Base-by-base conservation (phyloP, 2,797 vertebrate species). In the Hoplostethus atlanticus region DNA sequence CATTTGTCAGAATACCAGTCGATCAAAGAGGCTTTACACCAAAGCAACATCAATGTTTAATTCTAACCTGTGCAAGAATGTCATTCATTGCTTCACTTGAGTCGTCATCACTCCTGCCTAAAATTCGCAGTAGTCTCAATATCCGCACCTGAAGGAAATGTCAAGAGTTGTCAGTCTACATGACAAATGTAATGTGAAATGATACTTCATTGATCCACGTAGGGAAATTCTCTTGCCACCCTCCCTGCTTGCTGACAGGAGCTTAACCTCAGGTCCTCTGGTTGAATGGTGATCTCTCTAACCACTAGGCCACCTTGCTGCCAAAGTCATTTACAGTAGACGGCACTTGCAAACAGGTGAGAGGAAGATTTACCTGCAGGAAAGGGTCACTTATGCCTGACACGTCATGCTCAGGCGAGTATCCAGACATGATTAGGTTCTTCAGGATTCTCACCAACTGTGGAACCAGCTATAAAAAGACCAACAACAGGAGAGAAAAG, bases 51-150 rank as follows among this genome's bases (percentile, higher is more conserved):
- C 15, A 13, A 21, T 0, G 3, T 52, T 52, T 2, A 44, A 64
- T 46, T 71, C 94, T 92, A 76, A 99, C 98, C 96, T 99, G 98
- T 87, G 98, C 98, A 92, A 99, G 96, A 91, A 99, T 99, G 90
- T 99, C 98, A 91, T 99, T 99, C 98, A 99, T 99, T 77, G 98
- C 98, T 96, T 99, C 98, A 94, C 98, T 99, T 65, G 98, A 99
- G 91, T 99, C 98, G 8, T 99, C 98, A 54, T 99, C 98, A 64
- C 97, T 97, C 93, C 95, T 96, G 83, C 98, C 98, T 89, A 99
- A 93, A 95, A 99, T 99, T 93, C 98, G 95, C 90, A 99, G 95
- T 92, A 99, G 94, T 92, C 97, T 96, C 91, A 99, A 95, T 95
- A 99, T 99, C 88, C 98, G 96, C 84, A 99, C 98, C 98, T 99